Conservation (phyloP, 2,113 vertebrate genomes). For the Chloropsis cyanopogon region DNA sequence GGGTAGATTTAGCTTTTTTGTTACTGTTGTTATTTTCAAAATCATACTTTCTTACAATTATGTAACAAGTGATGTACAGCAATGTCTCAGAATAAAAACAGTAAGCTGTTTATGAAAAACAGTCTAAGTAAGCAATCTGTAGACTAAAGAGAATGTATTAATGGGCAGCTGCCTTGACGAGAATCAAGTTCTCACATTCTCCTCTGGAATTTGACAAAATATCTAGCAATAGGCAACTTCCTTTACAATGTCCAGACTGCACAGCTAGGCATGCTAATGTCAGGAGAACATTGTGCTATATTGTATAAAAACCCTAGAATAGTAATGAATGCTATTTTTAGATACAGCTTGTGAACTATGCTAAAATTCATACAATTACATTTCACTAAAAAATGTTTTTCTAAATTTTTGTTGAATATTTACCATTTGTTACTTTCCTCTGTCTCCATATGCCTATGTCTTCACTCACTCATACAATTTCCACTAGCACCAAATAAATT, state of each 20-base stretch:
- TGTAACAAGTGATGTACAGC: not conserved
- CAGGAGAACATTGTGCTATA: not conserved
- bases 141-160: not conserved
- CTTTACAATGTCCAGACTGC: not conserved
- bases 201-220: not conserved
- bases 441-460: not conserved
- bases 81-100: not conserved
- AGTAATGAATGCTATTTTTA: not conserved
- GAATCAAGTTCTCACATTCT: not conserved
- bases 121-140: not conserved
- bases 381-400: not conserved
- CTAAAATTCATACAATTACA: not conserved
- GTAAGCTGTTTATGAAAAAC: not conserved
- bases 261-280: not conserved
- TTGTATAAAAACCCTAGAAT: not conserved
- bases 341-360: not conserved
- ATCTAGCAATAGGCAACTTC: not conserved
- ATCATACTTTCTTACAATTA: not conserved
- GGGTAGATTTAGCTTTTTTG: not conserved
- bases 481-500: not conserved
- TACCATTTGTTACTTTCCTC: not conserved
- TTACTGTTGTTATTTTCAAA: not conserved
- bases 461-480: not conserved
- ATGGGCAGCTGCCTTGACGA: not conserved
- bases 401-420: not conserved